phyloP scores from a whole-genome alignment of 2,113 vertebrate species.

The Petaurus breviceps region DNA sequence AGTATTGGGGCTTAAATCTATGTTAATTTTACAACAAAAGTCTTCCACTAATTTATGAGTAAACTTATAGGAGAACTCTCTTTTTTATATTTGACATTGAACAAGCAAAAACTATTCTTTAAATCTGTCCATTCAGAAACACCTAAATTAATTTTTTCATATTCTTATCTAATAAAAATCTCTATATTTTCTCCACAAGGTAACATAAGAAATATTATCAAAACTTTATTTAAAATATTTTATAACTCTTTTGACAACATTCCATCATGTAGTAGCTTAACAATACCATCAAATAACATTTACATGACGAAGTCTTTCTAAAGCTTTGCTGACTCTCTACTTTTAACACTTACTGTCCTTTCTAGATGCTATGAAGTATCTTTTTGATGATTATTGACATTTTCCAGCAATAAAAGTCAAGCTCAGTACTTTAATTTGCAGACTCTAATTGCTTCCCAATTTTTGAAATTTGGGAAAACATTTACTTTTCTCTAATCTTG shows the following conservation, averaged over 20 bases:
- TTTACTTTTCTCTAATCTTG: no score
- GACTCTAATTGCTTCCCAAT: neutral
- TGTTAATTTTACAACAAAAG: no score
- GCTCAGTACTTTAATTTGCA: neutral
- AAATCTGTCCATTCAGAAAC: neutral
- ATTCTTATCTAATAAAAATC: neutral
- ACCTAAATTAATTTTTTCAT: neutral
- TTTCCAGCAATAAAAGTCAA: neutral
- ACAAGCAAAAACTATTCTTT: neutral
- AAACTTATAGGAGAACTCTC: no score
- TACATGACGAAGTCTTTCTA: neutral
- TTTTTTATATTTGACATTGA: neutral
- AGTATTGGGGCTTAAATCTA: no score
- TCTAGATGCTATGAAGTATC: neutral
- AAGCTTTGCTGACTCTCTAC: neutral
- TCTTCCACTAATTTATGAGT: no score
- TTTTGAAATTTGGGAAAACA: no score
- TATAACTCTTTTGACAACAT: neutral
- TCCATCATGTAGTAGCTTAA: neutral
- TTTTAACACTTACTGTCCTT: neutral
- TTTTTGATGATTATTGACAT: neutral
- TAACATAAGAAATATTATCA: neutral
- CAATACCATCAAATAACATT: neutral
- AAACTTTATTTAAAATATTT: neutral
- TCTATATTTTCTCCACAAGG: neutral